These are phyloP conservation scores for Eristalis arbustorum DNA, from an alignment of 2,888 invertebrate species.

Conservation along the genomic window DNA sequence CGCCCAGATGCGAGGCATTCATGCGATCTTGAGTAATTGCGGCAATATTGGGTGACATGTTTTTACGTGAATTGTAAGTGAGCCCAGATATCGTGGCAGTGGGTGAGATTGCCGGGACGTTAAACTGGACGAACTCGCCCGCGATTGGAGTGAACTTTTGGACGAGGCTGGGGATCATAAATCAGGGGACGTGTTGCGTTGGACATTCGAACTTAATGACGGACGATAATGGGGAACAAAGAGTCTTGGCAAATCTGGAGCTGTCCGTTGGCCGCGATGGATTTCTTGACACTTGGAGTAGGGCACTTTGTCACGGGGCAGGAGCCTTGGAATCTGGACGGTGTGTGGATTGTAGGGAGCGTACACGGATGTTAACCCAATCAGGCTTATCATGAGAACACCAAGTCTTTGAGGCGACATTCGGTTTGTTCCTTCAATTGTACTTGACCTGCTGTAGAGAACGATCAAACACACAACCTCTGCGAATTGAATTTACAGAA, in stretches of 20 bases:
- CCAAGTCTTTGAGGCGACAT: too few relatives aligned
- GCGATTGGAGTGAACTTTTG: background rate
- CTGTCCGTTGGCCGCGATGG: background rate
- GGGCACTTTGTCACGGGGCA: background rate
- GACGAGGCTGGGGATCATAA: background rate
- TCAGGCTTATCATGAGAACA: too few relatives aligned
- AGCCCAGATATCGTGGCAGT: background rate
- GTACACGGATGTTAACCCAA: too few relatives aligned
- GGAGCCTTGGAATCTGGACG: too few relatives aligned
- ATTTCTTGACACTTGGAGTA: background rate
- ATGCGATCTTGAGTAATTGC: constrained; percentile 56
- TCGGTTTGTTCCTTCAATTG: too few relatives aligned
- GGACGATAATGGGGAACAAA: background rate
- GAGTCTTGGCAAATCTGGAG: background rate
- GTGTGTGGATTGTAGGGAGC: too few relatives aligned
- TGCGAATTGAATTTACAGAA: too few relatives aligned
- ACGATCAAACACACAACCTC: too few relatives aligned
- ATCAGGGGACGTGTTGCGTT: background rate
- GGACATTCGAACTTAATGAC: background rate
- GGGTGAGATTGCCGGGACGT: constrained; percentile 5
- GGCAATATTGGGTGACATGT: constrained; percentile 63
- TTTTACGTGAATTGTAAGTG: constrained; percentile 20
- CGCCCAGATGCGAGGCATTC: constrained; percentile 35
- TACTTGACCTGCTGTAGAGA: too few relatives aligned
- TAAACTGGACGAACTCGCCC: background rate